Percentiles rank a stretch among this genome's conserved stretches.
These are phyloP conservation scores for Noctua janthe DNA, from an alignment of 2,888 invertebrate genomes.

Conservation along the genomic window DNA sequence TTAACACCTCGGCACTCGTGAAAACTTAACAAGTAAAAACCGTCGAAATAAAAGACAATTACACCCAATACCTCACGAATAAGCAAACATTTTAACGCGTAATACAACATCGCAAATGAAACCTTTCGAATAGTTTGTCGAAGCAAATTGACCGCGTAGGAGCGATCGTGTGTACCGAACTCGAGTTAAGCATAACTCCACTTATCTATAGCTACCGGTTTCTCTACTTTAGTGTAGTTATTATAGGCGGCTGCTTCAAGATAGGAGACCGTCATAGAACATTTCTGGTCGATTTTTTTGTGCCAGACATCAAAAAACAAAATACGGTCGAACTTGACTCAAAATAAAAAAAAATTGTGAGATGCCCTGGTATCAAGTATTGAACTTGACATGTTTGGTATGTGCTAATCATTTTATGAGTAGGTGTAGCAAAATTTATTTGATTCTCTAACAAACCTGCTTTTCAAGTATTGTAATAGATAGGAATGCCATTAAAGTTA, in stretches of 20 bases:
- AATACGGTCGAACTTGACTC: not conserved
- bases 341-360: constrained; percentile 6
- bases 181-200: constrained; percentile 77
- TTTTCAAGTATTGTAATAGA: constrained; percentile 28
- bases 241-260: constrained; percentile 34
- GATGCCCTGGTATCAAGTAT: not conserved
- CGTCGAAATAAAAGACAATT: constrained; percentile 45
- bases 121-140: constrained; percentile 71
- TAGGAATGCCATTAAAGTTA: constrained; percentile 28
- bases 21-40: constrained; percentile 20
- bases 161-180: constrained; percentile 75
- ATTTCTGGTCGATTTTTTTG: constrained; percentile 10
- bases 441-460: constrained; percentile 29
- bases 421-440: constrained; percentile 28
- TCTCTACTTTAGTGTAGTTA: constrained; percentile 58
- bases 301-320: constrained; percentile 16
- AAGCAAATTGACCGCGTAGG: constrained; percentile 83
- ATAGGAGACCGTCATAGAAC: constrained; percentile 12
- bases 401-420: constrained; percentile 14
- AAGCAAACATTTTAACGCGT: constrained; percentile 64
- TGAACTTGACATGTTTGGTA: constrained; percentile 15
- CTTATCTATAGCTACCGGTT: constrained; percentile 86
- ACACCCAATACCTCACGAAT: constrained; percentile 38
- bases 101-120: constrained; percentile 64
- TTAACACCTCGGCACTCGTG: not conserved